phyloP scores from a whole-genome alignment of 2,113 vertebrate species.

The Xenotilapia flavipinnis region DNA sequence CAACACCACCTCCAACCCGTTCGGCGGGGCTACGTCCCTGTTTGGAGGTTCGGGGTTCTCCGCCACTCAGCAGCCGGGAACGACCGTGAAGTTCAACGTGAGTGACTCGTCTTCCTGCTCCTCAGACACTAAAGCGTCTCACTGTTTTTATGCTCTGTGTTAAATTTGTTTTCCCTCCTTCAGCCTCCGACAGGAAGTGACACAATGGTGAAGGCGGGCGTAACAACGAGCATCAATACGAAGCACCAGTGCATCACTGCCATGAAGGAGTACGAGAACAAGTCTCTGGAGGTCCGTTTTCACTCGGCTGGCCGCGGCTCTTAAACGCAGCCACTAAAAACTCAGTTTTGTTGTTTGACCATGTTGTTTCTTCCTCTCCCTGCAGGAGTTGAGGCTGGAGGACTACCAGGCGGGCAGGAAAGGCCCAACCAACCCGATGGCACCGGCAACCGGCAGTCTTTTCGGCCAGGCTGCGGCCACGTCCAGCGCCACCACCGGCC shows the following conservation, averaged over 20 bases:
- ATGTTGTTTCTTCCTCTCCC: neutral
- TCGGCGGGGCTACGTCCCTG: constrained; percentile 82
- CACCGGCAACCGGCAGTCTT: constrained; percentile 68
- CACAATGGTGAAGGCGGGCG: constrained; percentile 94
- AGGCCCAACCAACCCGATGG: constrained; percentile 85
- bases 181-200: constrained; percentile 90
- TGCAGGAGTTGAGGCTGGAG: constrained; percentile 77
- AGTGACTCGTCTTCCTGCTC: constrained; percentile 27
- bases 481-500: constrained; percentile 79
- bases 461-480: constrained; percentile 82
- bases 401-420: constrained; percentile 94
- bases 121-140: neutral
- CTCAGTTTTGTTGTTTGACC: neutral
- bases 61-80: constrained; percentile 82
- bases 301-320: neutral
- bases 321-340: neutral
- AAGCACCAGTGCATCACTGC: constrained; percentile 98
- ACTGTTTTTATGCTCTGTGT: neutral
- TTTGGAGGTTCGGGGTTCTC: constrained; percentile 88
- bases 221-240: constrained; percentile 95
- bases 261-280: constrained; percentile 98
- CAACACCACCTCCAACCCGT: constrained; percentile 89
- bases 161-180: neutral
- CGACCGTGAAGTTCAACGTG: constrained; percentile 93
- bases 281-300: constrained; percentile 60